Base-by-base conservation (phyloP, 2,888 invertebrate species). In the Eristalis pertinax region DNA sequence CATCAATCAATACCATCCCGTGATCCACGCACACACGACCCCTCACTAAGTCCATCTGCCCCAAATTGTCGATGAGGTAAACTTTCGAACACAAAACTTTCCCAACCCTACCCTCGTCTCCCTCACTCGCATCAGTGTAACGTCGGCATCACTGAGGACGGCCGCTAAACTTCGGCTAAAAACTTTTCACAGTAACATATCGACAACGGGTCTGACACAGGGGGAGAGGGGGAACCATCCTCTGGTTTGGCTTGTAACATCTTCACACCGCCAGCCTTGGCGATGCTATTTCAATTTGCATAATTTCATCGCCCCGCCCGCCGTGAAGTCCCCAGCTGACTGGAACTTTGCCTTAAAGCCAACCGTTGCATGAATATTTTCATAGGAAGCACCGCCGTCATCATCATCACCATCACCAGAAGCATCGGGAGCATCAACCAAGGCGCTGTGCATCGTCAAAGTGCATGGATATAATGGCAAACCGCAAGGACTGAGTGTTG, bases 201-300 rank as follows among this genome's bases (percentile, higher is more conserved):
- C 50, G 50, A 19, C 50, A 50, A 50, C 50, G 50, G 38, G 38
- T 4, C n/a, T 3, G 15, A 15, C 0, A 15, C 0, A 5, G 15
- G 3, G 15, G n/a, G 43, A 13, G 41, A 1, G 41, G 13, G 2
- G 11, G 11, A 13, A 8, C 7, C 10, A 1, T 15, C 19, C n/a
- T n/a, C n/a, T 38, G 38, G 50, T 43, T 58, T 43, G 38, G 58
- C 50, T 43, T 65, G 32, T 41, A 73, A 43, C 22, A 73, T 79
- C 65, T 79, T 67, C 41, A 24, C 32, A 50, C 19, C 50, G 50
- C 50, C 26, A 35, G 70, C 67, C 60, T 43, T 62, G 56, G 58
- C 32, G 72, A 65, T 68, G 67, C 38, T 43, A 62, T 80, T 73
- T 80, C 67, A 80, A 67, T 80, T 73, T 80, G 60, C 79, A 80